phyloP scores from a whole-genome alignment of 2,113 vertebrate species.

The Odocoileus virginianus region DNA sequence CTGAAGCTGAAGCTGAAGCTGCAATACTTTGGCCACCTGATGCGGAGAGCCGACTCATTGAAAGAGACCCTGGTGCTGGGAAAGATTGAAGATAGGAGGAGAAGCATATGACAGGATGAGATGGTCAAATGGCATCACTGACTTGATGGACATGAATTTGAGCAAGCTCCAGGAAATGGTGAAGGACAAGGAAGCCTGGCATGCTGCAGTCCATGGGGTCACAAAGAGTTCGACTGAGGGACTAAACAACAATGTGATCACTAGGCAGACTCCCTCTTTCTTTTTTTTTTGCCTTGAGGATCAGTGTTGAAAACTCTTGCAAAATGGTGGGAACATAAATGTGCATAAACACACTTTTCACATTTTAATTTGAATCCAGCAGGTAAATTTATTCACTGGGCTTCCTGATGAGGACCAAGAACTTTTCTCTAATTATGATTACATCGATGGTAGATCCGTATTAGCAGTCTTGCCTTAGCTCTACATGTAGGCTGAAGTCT shows the following conservation, averaged over 20 bases:
- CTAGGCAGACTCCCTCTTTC: background rate
- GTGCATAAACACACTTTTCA: background rate
- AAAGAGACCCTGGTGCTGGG: background rate
- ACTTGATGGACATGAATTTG: background rate
- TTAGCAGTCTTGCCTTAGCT: background rate
- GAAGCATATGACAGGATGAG: background rate
- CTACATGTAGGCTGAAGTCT: no score
- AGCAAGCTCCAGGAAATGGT: background rate
- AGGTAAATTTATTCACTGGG: background rate
- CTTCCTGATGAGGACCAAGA: background rate
- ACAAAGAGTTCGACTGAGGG: background rate
- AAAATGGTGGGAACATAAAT: background rate
- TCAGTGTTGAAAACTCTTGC: background rate
- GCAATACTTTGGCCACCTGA: background rate
- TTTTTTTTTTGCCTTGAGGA: background rate
- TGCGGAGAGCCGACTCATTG: background rate
- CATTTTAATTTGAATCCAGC: background rate
- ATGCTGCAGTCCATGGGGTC: background rate
- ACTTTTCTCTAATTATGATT: background rate
- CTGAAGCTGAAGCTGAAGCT: background rate
- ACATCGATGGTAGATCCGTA: fast-evolving
- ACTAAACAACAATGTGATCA: background rate
- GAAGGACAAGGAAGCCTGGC: background rate
- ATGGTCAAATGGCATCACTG: background rate
- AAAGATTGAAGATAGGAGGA: background rate